These are phyloP conservation scores for Oligia strigilis DNA, from an alignment of 2,888 invertebrate genomes.

Conservation along the genomic window DNA sequence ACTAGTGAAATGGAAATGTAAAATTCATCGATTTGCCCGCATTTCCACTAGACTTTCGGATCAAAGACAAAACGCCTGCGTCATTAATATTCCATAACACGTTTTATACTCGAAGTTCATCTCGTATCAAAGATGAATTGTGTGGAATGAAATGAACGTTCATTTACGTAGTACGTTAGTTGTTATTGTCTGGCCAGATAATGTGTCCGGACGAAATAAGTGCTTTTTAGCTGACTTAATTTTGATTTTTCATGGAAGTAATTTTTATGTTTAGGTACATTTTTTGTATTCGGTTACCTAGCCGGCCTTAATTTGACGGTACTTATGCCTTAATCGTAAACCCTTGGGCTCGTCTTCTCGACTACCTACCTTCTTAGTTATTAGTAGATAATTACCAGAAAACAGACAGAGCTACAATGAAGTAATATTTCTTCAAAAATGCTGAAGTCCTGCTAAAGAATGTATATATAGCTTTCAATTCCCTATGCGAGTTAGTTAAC, in stretches of 20 bases:
- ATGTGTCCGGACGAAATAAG: not conserved
- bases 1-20: not conserved
- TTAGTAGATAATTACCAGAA: not conserved
- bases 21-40: conserved; percentile 20
- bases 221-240: not conserved
- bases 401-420: not conserved
- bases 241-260: not conserved
- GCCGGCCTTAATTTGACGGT: not conserved
- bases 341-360: not conserved
- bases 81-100: conserved; percentile 42
- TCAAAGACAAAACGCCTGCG: conserved; percentile 36
- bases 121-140: conserved; percentile 7
- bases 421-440: not conserved
- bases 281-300: not conserved
- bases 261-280: not conserved
- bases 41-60: conserved; percentile 30
- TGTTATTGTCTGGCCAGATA: not conserved
- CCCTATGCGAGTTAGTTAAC: not conserved
- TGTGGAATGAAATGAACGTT: conserved; percentile 3
- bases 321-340: not conserved
- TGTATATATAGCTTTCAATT: not conserved
- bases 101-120: conserved; percentile 11
- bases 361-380: not conserved
- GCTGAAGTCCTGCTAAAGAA: not conserved
- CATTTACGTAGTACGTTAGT: not conserved